Percentiles rank a stretch among this genome's conserved stretches.
Conservation (phyloP, 2,888 invertebrate genomes). For the Anticlea derivata region DNA sequence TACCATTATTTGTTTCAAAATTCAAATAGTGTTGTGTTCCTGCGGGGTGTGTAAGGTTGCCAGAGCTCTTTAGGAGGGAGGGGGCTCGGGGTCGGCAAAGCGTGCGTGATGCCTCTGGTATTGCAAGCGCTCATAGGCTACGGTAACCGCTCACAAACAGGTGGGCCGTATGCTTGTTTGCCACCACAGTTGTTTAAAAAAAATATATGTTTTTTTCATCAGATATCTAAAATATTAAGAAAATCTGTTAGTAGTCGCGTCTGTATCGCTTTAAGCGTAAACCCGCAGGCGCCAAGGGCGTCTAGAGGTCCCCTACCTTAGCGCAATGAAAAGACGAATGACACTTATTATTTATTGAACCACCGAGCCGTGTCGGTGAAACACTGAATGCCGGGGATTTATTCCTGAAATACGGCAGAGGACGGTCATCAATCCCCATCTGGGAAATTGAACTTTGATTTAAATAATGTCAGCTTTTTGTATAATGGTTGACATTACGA, state of each 20-base stretch:
- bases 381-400: slow-evolving; percentile 54
- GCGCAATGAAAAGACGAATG: slow-evolving; percentile 58
- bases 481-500: slow-evolving; percentile 4
- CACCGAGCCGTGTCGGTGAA: slow-evolving; percentile 38
- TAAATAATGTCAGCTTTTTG: slow-evolving; percentile 22
- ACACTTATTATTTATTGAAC: slow-evolving; percentile 64
- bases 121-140: too few species aligned
- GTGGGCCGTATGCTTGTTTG: too few species aligned
- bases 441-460: slow-evolving; percentile 34
- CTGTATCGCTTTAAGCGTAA: slow-evolving; percentile 5
- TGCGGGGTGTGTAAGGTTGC: too few species aligned
- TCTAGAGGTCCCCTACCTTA: slow-evolving; percentile 59
- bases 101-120: too few species aligned
- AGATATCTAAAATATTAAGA: neutral
- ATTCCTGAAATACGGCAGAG: slow-evolving; percentile 44
- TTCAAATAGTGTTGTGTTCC: too few species aligned
- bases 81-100: too few species aligned
- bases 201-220: too few species aligned
- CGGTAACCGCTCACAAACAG: too few species aligned
- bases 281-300: slow-evolving; percentile 50
- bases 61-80: too few species aligned
- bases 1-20: too few species aligned
- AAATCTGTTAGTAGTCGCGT: neutral
- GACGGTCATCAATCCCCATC: slow-evolving; percentile 49
- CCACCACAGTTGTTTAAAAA: too few species aligned